Percentiles rank a stretch among this genome's conserved stretches.
These are phyloP conservation scores for Xenus cinereus DNA, from an alignment of 2,113 vertebrate genomes.

Conservation along the genomic window DNA sequence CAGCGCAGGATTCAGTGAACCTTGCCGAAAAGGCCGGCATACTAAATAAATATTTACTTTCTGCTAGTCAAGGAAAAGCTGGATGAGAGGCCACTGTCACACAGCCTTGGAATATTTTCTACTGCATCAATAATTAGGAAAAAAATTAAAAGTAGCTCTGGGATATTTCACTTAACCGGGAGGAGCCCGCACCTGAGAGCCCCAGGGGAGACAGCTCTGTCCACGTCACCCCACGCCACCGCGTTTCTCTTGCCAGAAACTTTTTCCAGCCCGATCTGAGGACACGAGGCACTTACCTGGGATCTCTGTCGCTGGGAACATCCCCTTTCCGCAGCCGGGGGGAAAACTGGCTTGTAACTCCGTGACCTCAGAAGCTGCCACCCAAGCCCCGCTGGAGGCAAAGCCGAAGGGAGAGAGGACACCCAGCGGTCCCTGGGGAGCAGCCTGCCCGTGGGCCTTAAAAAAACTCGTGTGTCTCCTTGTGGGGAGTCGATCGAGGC, in stretches of 20 bases:
- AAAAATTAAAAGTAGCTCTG: not conserved
- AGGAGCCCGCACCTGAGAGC: accelerated
- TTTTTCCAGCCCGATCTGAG: not conserved
- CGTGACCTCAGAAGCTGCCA: accelerated
- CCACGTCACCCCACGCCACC: not conserved
- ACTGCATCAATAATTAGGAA: not conserved
- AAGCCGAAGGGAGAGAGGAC: accelerated
- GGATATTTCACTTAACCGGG: accelerated
- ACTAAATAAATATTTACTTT: not conserved
- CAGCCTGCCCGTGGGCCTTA: not conserved
- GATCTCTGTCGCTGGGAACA: not conserved
- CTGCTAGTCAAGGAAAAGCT: not conserved
- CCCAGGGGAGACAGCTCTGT: not conserved
- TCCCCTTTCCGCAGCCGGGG: not conserved
- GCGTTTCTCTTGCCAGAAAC: accelerated
- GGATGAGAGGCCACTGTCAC: not conserved
- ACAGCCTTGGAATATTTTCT: accelerated
- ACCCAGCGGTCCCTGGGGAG: accelerated
- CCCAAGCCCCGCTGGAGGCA: not conserved
- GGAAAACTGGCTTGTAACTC: not conserved
- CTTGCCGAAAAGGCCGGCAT: not conserved
- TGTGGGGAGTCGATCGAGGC: not conserved
- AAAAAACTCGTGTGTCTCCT: not conserved
- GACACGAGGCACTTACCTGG: not conserved
- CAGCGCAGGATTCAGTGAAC: not conserved